phyloP scores from a whole-genome alignment of 2,113 vertebrate genomes.

The Struthio camelus region DNA sequence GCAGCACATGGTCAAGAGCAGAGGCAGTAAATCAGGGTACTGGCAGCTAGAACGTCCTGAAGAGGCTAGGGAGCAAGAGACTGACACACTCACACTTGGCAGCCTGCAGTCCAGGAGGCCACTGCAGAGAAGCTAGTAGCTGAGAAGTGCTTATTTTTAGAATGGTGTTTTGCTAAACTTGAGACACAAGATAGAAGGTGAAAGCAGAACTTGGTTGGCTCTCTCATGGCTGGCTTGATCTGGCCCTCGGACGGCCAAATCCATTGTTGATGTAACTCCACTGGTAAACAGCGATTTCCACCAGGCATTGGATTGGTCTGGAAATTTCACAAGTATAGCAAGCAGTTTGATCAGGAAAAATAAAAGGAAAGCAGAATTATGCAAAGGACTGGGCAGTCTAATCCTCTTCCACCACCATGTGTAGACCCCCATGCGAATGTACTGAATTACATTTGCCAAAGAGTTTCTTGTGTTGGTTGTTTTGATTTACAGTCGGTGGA shows the following conservation, averaged over 20 bases:
- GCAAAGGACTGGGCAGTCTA: constrained; percentile 50
- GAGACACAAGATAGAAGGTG: background rate
- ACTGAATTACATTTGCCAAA: constrained; percentile 90
- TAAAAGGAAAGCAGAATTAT: constrained; percentile 46
- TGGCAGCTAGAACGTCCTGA: background rate
- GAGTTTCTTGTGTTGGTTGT: constrained; percentile 88
- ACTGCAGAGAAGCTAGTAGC: background rate
- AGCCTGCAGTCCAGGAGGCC: background rate
- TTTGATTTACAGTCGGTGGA: constrained; percentile 87
- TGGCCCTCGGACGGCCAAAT: background rate
- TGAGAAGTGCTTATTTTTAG: constrained; percentile 8
- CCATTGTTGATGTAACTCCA: background rate
- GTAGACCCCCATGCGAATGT: constrained; percentile 84
- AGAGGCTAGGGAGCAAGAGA: background rate
- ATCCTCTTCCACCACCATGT: constrained; percentile 67
- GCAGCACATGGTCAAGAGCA: background rate
- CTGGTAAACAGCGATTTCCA: constrained; percentile 1
- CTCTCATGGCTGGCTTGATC: constrained; percentile 25
- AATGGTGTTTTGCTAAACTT: background rate
- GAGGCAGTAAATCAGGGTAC: background rate
- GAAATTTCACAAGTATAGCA: background rate
- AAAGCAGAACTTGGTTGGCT: constrained; percentile 16
- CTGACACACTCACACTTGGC: background rate
- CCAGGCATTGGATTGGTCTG: constrained; percentile 15
- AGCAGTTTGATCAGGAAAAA: constrained; percentile 6